These are phyloP conservation scores for Pantherophis guttatus DNA, from an alignment of 2,113 vertebrate species.

Conservation along the genomic window DNA sequence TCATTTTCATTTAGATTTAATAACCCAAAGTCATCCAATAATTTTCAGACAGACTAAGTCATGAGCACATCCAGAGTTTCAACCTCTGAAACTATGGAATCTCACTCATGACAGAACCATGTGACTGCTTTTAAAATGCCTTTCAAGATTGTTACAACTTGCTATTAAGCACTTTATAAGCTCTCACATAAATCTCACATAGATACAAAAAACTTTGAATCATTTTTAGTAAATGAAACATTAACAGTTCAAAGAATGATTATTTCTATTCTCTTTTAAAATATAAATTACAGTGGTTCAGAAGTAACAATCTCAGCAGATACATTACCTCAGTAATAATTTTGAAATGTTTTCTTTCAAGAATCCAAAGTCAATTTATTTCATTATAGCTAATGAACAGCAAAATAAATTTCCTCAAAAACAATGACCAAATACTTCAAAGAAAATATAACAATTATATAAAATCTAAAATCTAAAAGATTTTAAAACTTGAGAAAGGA, in stretches of 20 bases:
- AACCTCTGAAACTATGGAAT: neutral
- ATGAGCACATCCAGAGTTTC: neutral
- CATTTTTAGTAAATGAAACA: conserved; percentile 1
- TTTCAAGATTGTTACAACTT: neutral
- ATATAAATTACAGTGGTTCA: neutral
- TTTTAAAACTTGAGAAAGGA: neutral
- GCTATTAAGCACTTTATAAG: neutral
- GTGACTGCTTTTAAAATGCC: neutral
- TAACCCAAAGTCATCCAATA: neutral
- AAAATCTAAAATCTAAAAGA: neutral
- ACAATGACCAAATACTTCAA: neutral
- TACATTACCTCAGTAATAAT: neutral
- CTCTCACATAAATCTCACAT: neutral
- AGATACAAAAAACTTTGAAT: neutral
- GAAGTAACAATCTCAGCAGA: neutral
- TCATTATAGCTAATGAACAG: neutral
- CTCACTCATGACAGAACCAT: neutral
- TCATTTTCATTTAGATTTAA: neutral
- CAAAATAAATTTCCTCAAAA: neutral
- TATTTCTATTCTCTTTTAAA: neutral
- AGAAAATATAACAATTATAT: neutral
- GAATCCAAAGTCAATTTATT: neutral
- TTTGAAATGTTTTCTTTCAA: neutral
- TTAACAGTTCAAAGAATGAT: neutral
- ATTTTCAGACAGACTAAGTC: neutral